These are phyloP conservation scores for Lepidotrigona ventralis DNA, from an alignment of 1,140 invertebrate species.

Conservation along the genomic window DNA sequence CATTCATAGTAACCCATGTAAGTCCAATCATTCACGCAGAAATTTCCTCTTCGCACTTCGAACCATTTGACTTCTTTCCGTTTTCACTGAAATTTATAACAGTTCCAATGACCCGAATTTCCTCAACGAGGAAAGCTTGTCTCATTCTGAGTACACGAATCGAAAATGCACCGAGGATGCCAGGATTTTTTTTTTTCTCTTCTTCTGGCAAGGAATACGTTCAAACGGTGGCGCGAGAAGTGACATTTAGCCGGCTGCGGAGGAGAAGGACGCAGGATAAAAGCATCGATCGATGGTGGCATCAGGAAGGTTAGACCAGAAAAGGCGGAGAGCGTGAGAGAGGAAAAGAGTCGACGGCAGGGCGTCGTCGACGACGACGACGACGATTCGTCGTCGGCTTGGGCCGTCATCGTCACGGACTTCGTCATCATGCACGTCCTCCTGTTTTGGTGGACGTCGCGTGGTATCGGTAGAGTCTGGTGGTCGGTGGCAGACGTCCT, in stretches of 20 bases:
- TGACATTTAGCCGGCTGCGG: conserved; percentile 40
- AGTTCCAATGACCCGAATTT: not conserved
- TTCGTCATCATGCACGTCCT: conserved; percentile 4
- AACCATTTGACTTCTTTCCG: not conserved
- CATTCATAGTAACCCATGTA: not conserved
- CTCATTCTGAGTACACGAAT: not conserved
- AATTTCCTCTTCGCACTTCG: not conserved
- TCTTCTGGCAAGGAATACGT: not conserved
- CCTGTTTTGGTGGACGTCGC: not conserved
- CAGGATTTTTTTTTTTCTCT: too few relatives aligned
- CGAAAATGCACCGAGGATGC: not conserved
- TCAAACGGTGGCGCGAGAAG: conserved; percentile 22
- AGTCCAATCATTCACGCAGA: not conserved
- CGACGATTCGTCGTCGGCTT: conserved; percentile 36
- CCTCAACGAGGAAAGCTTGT: too few relatives aligned
- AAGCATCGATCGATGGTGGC: conserved; percentile 58
- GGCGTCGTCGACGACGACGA: conserved; percentile 52
- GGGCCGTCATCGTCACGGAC: conserved; percentile 22
- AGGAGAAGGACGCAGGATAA: conserved; percentile 60
- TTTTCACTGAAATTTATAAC: too few relatives aligned
- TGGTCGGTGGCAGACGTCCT: conserved; percentile 7
- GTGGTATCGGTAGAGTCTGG: not conserved
- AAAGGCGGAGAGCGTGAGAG: not conserved
- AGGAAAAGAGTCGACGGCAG: conserved; percentile 8
- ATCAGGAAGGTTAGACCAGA: conserved; percentile 42